phyloP scores from a whole-genome alignment of 2,888 invertebrate species.

The Lamellibrachia columna region DNA sequence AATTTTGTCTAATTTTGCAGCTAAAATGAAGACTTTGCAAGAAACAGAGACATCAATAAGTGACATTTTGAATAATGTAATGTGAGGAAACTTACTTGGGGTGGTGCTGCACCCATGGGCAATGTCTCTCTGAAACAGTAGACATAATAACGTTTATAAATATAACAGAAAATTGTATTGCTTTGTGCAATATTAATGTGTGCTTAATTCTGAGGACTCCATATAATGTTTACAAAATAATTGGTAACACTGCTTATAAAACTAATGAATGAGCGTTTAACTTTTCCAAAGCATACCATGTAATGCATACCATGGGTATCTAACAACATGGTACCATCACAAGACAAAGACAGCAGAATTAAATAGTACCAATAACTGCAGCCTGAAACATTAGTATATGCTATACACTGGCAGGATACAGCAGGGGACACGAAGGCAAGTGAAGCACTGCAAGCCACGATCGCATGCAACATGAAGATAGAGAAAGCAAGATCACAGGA shows the following conservation, averaged over 20 bases:
- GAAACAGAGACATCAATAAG: no score
- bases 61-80: no score
- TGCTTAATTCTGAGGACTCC: background rate
- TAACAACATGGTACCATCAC: background rate
- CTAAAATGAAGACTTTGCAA: no score
- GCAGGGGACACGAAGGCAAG: background rate
- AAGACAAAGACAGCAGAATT: background rate
- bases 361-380: background rate
- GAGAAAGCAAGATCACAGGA: background rate
- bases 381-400: background rate
- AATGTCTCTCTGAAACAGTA: slow-evolving; percentile 43
- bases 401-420: background rate
- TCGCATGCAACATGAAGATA: background rate
- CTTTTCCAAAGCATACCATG: background rate
- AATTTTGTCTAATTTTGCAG: no score
- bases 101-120: slow-evolving; percentile 47
- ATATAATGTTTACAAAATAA: background rate
- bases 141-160: background rate
- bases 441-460: background rate
- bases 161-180: background rate
- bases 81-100: slow-evolving; percentile 48
- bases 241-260: background rate
- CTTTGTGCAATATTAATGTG: background rate
- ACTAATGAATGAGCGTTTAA: background rate
- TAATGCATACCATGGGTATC: background rate